Evolutionary conservation across 2,888 invertebrate genomes (phyloP).

Genomic region (Cheilosia vernalis): DNA sequence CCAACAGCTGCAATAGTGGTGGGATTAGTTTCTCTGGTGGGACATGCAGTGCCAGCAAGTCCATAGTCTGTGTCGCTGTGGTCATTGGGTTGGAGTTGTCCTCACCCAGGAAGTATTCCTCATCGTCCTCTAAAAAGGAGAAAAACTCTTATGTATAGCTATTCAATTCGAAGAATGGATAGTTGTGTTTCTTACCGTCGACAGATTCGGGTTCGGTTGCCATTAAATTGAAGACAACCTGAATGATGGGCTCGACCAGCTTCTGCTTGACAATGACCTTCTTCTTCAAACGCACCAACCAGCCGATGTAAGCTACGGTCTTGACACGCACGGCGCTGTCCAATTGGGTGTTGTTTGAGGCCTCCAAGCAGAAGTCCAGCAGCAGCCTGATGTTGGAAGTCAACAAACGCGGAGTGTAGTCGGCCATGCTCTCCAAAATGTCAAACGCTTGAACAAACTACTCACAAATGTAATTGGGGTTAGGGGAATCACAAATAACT

Average conservation of each 20-base stretch:
- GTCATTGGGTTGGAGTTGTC: constrained; percentile 87
- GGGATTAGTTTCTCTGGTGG: constrained; percentile 91
- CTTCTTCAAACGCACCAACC: constrained; percentile 88
- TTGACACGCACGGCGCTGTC: constrained; percentile 87
- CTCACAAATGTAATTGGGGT: not conserved
- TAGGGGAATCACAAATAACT: not conserved
- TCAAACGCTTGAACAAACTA: constrained; percentile 82
- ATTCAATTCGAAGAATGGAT: not conserved
- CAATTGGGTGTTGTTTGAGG: constrained; percentile 85
- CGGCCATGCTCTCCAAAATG: constrained; percentile 81
- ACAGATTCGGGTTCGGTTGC: constrained; percentile 86
- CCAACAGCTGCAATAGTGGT: constrained; percentile 87
- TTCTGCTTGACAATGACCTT: constrained; percentile 89
- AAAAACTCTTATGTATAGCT: not conserved
- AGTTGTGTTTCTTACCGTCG: constrained; percentile 84
- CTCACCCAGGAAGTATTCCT: constrained; percentile 87
- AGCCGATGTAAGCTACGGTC: constrained; percentile 87
- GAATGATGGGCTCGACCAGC: constrained; percentile 87
- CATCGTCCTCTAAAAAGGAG: constrained; percentile 82
- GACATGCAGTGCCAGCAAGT: constrained; percentile 89
- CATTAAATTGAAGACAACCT: constrained; percentile 88
- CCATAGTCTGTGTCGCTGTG: constrained; percentile 89
- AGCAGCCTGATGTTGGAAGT: constrained; percentile 86
- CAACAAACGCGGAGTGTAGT: constrained; percentile 81
- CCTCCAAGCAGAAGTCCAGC: constrained; percentile 87